Evolutionary conservation across 1,140 invertebrate genomes (phyloP), one percentile per base, ranked within the genome.

Genomic region (Zaprionus gabonicus): DNA sequence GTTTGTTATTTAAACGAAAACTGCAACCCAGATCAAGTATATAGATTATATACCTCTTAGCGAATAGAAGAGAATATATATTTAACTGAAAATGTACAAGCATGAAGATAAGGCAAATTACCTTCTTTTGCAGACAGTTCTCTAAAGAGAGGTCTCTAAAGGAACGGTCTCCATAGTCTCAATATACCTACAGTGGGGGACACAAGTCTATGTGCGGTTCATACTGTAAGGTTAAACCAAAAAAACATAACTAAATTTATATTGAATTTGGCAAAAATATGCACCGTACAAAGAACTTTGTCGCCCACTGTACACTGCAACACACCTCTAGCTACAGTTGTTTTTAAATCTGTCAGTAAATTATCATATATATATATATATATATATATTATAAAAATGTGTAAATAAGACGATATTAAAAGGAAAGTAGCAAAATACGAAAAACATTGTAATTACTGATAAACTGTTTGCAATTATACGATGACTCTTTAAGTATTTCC

Each of bases 1-100:
- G 12, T 31, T 55, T 23, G 34, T 58, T 27, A 23, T 64, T 65
- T 7, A 6, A 38, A 13, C 56, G 9, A 12, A 64, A 71, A 46
- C 59, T 3, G 62, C n/a, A 64, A 53, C 46, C 7, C 15, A 36
- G 13, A 27, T 55, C 51, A 55, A 49, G 7, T 55, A 25, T 64
- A 12, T 55, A 55, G 27, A 53, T 23, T 25, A 34, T 17, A 59
- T 25, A 46, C 34, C 46, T 56, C 27, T n/a, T 68, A 59, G 41
- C 25, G 44, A 63, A 55, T 27, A 71, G 36, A 44, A 56, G 15
- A 63, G 2, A 55, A 34, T n/a, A 23, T 28, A 34, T 34, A 4
- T 36, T 27, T 51, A 51, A 41, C 51, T 66, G 25, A 66, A 66
- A 38, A 56, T 66, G 36, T 66, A 66, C 46, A 64, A 64, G 38